These are phyloP conservation scores for Oriolus oriolus DNA, from an alignment of 2,113 vertebrate species.

Conservation along the genomic window DNA sequence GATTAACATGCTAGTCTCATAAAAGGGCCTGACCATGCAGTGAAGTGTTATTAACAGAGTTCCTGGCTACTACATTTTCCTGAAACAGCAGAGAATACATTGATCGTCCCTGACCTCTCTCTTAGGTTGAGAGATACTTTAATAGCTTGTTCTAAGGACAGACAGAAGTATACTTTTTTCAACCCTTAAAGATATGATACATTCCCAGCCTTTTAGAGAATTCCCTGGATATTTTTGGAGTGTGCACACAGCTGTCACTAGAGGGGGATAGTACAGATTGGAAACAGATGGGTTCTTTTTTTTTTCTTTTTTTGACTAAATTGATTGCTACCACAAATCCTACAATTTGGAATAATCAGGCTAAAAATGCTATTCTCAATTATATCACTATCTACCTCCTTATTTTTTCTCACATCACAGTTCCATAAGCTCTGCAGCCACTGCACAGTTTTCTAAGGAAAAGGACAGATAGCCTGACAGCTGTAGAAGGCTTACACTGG, in stretches of 20 bases:
- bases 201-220: background rate
- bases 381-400: background rate
- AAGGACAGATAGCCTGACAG: background rate
- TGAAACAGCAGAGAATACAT: background rate
- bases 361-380: background rate
- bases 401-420: background rate
- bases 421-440: background rate
- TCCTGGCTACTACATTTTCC: background rate
- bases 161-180: background rate
- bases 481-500: background rate
- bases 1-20: background rate
- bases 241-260: background rate
- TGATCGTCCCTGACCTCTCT: background rate
- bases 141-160: background rate
- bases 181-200: background rate
- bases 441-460: background rate
- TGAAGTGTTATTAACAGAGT: background rate
- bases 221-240: background rate
- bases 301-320: background rate
- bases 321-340: background rate
- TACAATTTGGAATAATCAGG: background rate
- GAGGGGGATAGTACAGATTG: background rate
- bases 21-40: background rate
- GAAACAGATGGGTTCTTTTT: background rate
- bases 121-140: background rate